These are phyloP conservation scores for Alligator sinensis DNA, from an alignment of 2,113 vertebrate genomes.

Conservation along the genomic window DNA sequence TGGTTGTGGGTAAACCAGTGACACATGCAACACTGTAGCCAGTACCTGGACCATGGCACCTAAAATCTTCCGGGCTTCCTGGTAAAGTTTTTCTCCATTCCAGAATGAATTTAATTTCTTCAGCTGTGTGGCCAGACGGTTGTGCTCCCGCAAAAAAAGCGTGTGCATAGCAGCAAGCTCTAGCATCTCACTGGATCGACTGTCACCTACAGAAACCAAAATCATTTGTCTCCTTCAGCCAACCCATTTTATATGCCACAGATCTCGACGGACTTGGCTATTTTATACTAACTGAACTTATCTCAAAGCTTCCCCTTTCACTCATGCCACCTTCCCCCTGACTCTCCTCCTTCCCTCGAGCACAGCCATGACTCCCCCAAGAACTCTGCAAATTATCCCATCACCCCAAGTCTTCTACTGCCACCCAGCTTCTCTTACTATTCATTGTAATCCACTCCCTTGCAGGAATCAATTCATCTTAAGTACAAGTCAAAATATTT, in stretches of 20 bases:
- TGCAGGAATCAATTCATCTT: neutral
- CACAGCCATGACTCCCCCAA: neutral
- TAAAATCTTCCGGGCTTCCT: slow-evolving; percentile 89
- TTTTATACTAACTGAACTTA: neutral
- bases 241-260: neutral
- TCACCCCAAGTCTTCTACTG: neutral
- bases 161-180: slow-evolving; percentile 87
- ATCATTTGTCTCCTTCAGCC: fast-evolving
- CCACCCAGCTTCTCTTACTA: neutral
- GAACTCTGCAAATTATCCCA: neutral
- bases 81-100: slow-evolving; percentile 84
- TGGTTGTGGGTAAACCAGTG: neutral
- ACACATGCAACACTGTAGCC: fast-evolving
- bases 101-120: slow-evolving; percentile 84
- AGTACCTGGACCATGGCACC: slow-evolving; percentile 89
- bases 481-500: neutral
- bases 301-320: neutral
- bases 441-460: neutral
- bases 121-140: slow-evolving; percentile 83
- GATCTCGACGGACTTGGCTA: neutral
- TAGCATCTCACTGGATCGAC: slow-evolving; percentile 86
- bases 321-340: neutral
- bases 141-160: slow-evolving; percentile 90
- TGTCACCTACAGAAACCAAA: slow-evolving; percentile 80
- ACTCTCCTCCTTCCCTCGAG: neutral